phyloP scores from a whole-genome alignment of 2,797 vertebrate genomes.

The Scleropages formosus region DNA sequence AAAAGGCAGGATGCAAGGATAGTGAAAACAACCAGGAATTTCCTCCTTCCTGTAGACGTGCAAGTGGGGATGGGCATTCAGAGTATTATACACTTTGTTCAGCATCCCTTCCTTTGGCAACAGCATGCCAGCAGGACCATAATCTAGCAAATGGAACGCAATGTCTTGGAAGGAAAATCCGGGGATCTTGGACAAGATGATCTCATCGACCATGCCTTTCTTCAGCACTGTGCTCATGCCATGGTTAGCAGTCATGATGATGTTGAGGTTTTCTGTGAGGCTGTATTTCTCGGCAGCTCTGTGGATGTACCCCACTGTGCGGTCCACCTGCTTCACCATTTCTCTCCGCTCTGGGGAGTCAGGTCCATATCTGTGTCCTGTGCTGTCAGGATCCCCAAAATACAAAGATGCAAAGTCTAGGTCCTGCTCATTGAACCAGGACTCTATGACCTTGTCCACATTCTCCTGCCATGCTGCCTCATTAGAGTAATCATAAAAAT shows the following conservation, averaged over 20 bases:
- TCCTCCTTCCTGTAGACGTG: conserved; percentile 85
- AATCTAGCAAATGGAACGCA: conserved; percentile 83
- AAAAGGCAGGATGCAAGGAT: conserved; percentile 76
- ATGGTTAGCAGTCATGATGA: conserved; percentile 86
- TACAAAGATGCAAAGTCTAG: conserved; percentile 85
- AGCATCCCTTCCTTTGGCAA: conserved; percentile 79
- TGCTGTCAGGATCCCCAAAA: conserved; percentile 83
- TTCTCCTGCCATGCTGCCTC: conserved; percentile 76
- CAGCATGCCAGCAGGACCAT: conserved; percentile 78
- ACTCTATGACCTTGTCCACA: conserved; percentile 71
- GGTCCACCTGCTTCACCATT: conserved; percentile 83
- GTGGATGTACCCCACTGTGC: conserved; percentile 79
- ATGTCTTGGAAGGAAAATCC: conserved; percentile 80
- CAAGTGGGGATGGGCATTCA: conserved; percentile 79
- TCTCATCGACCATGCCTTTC: conserved; percentile 55
- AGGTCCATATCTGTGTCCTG: conserved; percentile 79
- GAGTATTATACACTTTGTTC: conserved; percentile 72
- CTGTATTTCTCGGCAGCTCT: conserved; percentile 43
- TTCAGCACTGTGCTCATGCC: conserved; percentile 78
- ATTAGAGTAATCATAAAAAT: conserved; percentile 70
- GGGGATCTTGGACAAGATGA: conserved; percentile 59
- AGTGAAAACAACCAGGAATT: conserved; percentile 73
- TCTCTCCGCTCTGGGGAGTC: conserved; percentile 69
- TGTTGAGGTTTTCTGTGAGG: conserved; percentile 69
- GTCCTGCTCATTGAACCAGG: conserved; percentile 70